A percentile compares a stretch with the other conserved stretches of the same genome.
phyloP scores from a whole-genome alignment of 1,140 invertebrate species.

The Vollenhovia emeryi region DNA sequence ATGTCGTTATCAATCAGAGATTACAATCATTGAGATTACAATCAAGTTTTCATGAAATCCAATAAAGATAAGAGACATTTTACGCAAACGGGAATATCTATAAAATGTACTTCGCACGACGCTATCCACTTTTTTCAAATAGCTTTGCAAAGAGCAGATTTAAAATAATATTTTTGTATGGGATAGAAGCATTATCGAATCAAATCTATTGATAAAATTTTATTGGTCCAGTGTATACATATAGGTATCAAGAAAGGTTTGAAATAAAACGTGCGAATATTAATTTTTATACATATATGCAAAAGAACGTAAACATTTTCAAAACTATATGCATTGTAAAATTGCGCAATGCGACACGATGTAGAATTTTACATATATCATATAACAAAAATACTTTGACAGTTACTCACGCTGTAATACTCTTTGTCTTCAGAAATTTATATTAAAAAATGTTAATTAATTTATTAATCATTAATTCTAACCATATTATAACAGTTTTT shows the following conservation, averaged over 20 bases:
- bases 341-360: background rate
- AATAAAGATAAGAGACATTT: background rate
- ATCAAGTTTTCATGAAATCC: constrained; percentile 12
- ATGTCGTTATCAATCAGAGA: background rate
- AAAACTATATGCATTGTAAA: background rate
- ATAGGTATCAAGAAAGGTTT: background rate
- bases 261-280: constrained; percentile 9
- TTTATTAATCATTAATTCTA: background rate
- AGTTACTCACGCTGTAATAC: no score
- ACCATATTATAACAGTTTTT: background rate
- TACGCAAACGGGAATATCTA: background rate
- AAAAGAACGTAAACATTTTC: constrained; percentile 9
- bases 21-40: constrained; percentile 11
- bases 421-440: background rate
- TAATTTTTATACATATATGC: background rate
- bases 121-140: background rate
- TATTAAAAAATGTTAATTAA: background rate
- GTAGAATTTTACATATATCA: background rate
- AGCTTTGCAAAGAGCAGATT: background rate
- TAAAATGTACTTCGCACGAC: constrained; percentile 2
- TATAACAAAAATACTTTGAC: background rate
- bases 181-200: background rate
- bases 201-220: constrained; percentile 19
- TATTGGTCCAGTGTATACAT: background rate
- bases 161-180: background rate